Conservation (phyloP, 2,888 invertebrate genomes). For the Eilema griseolum region DNA sequence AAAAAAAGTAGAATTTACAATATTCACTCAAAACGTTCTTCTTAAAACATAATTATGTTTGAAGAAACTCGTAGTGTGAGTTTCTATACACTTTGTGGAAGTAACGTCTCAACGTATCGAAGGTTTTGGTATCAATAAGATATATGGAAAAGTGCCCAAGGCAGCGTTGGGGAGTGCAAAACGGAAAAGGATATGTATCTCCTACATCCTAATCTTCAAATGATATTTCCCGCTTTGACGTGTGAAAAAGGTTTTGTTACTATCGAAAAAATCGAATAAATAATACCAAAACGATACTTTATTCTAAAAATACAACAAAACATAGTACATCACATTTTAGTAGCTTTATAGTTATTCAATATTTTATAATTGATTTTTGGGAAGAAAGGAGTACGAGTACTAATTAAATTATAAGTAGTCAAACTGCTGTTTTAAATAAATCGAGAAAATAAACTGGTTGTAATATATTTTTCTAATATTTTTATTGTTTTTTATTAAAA, state of each 20-base stretch:
- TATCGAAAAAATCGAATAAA: conserved; percentile 32
- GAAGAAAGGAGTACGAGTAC: too few relatives aligned
- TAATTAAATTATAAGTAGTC: too few relatives aligned
- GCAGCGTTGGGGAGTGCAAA: conserved; percentile 53
- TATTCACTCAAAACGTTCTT: background rate
- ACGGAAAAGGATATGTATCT: conserved; percentile 45
- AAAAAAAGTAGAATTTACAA: background rate
- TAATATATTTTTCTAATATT: too few relatives aligned
- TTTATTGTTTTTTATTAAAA: too few relatives aligned
- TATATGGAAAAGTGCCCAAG: conserved; percentile 50
- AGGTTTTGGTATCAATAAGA: conserved; percentile 16
- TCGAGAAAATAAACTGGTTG: too few relatives aligned
- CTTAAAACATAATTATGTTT: background rate
- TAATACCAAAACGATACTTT: conserved; percentile 15
- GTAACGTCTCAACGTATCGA: conserved; percentile 43
- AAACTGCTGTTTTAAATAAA: too few relatives aligned
- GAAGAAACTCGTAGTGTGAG: background rate
- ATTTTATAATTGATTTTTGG: too few relatives aligned
- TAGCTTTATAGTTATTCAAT: too few relatives aligned
- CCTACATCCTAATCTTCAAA: conserved; percentile 53
- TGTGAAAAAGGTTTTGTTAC: conserved; percentile 35
- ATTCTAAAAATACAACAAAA: background rate
- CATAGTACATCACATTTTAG: too few relatives aligned
- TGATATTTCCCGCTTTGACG: conserved; percentile 33
- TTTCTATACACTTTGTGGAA: conserved; percentile 18